These are phyloP conservation scores for Agelas oroides DNA, from an alignment of 37 sponge, comb jelly and placozoan genomes.

Conservation along the genomic window DNA sequence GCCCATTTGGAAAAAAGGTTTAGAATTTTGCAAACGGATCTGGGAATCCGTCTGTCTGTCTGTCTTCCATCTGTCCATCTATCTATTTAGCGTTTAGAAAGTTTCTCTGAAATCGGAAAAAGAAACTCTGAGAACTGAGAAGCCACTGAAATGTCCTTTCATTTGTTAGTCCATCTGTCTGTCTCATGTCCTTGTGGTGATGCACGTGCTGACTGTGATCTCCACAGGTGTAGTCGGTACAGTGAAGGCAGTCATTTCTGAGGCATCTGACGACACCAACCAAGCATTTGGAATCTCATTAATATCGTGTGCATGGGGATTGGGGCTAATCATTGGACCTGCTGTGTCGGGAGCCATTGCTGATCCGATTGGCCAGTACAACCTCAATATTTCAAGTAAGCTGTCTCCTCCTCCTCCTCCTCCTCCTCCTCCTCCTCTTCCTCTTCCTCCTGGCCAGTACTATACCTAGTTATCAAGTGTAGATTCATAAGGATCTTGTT, in stretches of 20 bases:
- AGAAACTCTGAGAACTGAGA: too few relatives aligned
- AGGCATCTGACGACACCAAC: constrained; percentile 60
- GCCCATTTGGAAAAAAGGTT: too few relatives aligned
- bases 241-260: constrained; percentile 80
- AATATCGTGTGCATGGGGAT: constrained; percentile 46
- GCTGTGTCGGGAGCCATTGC: constrained; percentile 68
- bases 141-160: too few relatives aligned
- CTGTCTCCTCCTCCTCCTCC: neutral
- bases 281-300: constrained; percentile 73
- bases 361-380: constrained; percentile 81
- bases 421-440: neutral
- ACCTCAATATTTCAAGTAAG: constrained; percentile 60
- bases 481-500: too few relatives aligned
- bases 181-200: too few relatives aligned
- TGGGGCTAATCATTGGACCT: constrained; percentile 75
- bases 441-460: neutral
- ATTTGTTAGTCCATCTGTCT: too few relatives aligned
- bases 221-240: constrained; percentile 75
- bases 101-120: too few relatives aligned
- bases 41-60: neutral
- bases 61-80: neutral
- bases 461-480: neutral
- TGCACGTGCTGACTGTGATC: too few relatives aligned
- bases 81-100: too few relatives aligned
- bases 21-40: too few relatives aligned